Percentiles rank a stretch among this genome's conserved stretches.
Evolutionary conservation across 2,113 vertebrate genomes (phyloP).

Genomic region (Corythoichthys haematopterus): DNA sequence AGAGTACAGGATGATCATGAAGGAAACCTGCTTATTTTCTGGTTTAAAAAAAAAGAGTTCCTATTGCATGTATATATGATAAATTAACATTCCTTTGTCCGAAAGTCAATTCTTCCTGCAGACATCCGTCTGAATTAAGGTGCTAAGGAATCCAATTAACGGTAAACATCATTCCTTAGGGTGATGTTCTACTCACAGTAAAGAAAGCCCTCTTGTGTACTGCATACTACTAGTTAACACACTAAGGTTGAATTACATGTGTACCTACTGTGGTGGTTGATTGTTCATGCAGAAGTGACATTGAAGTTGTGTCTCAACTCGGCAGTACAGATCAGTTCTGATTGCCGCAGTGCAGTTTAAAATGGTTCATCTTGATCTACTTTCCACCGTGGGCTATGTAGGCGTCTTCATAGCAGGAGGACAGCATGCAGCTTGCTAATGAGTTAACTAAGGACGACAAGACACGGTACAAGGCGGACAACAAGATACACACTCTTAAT

Average conservation of each 20-base stretch:
- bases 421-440: not conserved
- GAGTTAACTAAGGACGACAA: not conserved
- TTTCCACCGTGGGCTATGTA: not conserved
- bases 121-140: not conserved
- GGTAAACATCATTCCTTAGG: constrained; percentile 19
- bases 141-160: constrained; percentile 18
- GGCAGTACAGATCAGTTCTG: not conserved
- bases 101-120: not conserved
- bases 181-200: constrained; percentile 9
- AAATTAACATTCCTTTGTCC: not conserved
- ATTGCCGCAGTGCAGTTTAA: not conserved
- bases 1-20: not conserved
- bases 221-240: not conserved
- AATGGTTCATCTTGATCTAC: not conserved
- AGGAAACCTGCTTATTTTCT: not conserved
- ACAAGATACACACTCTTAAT: not conserved
- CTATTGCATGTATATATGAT: not conserved
- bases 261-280: not conserved
- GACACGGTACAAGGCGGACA: not conserved
- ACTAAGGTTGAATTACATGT: constrained; percentile 1
- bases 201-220: constrained; percentile 8
- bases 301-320: not conserved
- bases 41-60: not conserved
- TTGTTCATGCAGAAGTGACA: not conserved
- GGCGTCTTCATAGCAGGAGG: not conserved